Evolutionary conservation across 2,888 invertebrate genomes (phyloP), one percentile per base, ranked within the genome.

Genomic region (Tinea semifulvella): DNA sequence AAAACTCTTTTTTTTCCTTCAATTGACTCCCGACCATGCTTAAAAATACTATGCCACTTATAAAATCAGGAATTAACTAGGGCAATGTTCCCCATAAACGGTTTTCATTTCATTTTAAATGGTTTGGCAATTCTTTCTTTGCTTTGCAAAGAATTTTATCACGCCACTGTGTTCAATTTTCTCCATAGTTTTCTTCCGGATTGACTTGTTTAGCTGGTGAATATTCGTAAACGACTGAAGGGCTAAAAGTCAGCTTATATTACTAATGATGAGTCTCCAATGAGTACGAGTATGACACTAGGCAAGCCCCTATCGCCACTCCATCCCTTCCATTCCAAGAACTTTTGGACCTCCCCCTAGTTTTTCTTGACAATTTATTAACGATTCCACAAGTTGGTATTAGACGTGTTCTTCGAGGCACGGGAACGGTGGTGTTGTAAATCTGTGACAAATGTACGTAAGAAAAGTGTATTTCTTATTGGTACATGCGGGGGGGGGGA

Each of bases 11-110:
- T n/a, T n/a, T n/a, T n/a, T n/a, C n/a, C 56, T 56, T 57, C 55
- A 52, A 56, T 49, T 10, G 49, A 52, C 10, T 53, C 50, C 46
- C 51, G 48, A 18, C 53, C 52, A 35, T 52, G 48, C 48, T 56
- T 56, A 45, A 56, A 55, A 27, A 49, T 39, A 1, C 49, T 28
- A 47, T 51, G 52, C 53, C 55, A 46, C 38, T 48, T 48, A 11
- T 13, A 13, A 13, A 31, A 5, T n/a, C n/a, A n/a, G n/a, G n/a
- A n/a, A n/a, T n/a, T n/a, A n/a, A n/a, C 51, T 44, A 36, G 53
- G 54, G 17, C 51, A 50, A 13, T 38, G 39, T 8, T 48, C 46
- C 25, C 52, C 50, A 48, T 56, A 54, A 48, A 57, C 54, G 0
- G 47, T 35, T 50, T 38, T 25, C 45, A 46, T 47, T 45, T 47